These are phyloP conservation scores for Hylaea fasciaria DNA, from an alignment of 2,888 invertebrate species.

Conservation along the genomic window DNA sequence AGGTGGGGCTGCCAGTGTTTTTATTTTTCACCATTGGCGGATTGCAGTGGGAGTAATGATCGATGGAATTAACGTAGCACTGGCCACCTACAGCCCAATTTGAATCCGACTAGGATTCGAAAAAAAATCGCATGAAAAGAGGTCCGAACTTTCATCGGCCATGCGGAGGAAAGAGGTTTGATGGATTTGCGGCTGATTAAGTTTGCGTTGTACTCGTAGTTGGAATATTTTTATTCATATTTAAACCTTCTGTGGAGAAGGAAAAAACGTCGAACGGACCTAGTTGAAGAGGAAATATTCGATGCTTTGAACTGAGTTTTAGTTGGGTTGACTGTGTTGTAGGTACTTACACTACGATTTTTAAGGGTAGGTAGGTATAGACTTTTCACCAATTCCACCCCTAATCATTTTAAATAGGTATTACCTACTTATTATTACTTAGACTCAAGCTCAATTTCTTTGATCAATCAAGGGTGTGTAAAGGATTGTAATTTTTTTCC, in stretches of 20 bases:
- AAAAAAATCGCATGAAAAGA: constrained; percentile 27
- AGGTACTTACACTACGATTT: too few species aligned
- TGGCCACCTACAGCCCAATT: constrained; percentile 69
- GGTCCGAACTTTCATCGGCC: constrained; percentile 23
- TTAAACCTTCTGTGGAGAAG: not conserved
- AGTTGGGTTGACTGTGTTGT: too few species aligned
- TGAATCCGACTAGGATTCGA: constrained; percentile 55
- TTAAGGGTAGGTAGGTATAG: too few species aligned
- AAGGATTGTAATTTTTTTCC: too few species aligned
- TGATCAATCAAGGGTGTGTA: too few species aligned
- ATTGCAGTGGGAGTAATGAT: constrained; percentile 83
- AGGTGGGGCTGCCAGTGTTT: constrained; percentile 78
- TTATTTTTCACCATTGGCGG: constrained; percentile 83
- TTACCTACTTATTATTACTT: too few species aligned
- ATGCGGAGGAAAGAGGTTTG: constrained; percentile 20
- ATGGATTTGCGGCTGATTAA: constrained; percentile 16
- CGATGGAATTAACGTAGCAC: constrained; percentile 82
- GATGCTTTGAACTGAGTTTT: too few species aligned
- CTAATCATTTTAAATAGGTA: too few species aligned
- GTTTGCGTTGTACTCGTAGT: constrained; percentile 1
- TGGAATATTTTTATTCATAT: not conserved
- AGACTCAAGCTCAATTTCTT: too few species aligned
- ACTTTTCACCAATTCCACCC: too few species aligned
- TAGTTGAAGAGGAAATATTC: too few species aligned
- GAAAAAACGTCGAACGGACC: too few species aligned